These are phyloP conservation scores for Aepyceros melampus DNA, from an alignment of 2,113 vertebrate genomes.

Conservation along the genomic window DNA sequence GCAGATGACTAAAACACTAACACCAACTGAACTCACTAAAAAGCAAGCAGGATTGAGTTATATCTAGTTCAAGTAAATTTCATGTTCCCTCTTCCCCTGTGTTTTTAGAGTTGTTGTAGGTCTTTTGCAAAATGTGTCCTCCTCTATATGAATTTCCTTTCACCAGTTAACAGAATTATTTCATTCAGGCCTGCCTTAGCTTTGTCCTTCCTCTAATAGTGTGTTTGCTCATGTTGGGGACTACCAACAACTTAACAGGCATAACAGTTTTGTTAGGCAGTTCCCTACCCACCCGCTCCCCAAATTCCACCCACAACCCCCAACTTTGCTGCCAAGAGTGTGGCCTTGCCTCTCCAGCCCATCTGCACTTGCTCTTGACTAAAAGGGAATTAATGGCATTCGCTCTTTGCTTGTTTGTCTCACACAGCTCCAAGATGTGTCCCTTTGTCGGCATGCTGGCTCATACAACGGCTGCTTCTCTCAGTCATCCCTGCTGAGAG, in stretches of 20 bases:
- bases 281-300: not conserved
- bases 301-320: not conserved
- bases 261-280: not conserved
- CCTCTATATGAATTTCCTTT: not conserved
- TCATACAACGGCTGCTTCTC: constrained; percentile 75
- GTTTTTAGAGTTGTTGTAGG: not conserved
- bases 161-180: not conserved
- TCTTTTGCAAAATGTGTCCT: constrained; percentile 1
- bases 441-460: constrained; percentile 66
- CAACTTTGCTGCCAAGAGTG: constrained; percentile 47
- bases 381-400: constrained; percentile 76
- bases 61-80: not conserved
- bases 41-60: not conserved
- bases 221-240: not conserved
- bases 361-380: constrained; percentile 66
- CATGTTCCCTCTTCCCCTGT: not conserved
- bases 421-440: constrained; percentile 69
- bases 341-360: constrained; percentile 50
- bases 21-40: not conserved
- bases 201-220: not conserved
- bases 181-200: not conserved
- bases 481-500: constrained; percentile 69
- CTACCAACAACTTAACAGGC: not conserved
- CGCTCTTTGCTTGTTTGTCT: constrained; percentile 71
- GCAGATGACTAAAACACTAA: not conserved